These are phyloP conservation scores for Tetrao urogallus DNA, from an alignment of 2,113 vertebrate genomes.

Conservation along the genomic window DNA sequence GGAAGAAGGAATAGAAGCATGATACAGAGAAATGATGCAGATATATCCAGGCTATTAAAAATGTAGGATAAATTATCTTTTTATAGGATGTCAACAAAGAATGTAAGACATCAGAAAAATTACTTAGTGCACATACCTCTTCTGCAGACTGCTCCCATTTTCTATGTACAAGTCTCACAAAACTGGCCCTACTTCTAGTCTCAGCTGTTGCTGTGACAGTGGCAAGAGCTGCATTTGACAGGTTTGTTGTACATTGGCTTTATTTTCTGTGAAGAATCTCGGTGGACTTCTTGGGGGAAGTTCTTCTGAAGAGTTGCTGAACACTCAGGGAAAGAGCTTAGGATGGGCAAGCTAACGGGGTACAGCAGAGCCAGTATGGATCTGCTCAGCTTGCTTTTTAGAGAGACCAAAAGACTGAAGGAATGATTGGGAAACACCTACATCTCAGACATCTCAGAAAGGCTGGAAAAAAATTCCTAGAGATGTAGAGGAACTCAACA, in stretches of 20 bases:
- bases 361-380: background rate
- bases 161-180: background rate
- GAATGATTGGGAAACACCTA: background rate
- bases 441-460: accelerated
- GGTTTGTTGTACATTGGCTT: background rate
- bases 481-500: background rate
- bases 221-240: background rate
- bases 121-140: accelerated
- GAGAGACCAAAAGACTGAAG: background rate
- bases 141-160: background rate
- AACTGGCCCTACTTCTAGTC: background rate
- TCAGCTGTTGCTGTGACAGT: background rate
- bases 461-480: background rate
- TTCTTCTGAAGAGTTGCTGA: background rate
- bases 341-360: background rate
- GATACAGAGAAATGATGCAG: background rate
- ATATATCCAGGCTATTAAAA: background rate
- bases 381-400: background rate
- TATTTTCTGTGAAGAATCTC: background rate
- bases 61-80: background rate
- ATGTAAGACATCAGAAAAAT: background rate
- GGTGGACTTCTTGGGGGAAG: background rate
- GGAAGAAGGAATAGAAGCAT: background rate
- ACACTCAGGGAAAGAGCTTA: background rate
- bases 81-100: background rate